Conservation (phyloP, 2,113 vertebrate genomes). For the Empidonax alnorum region DNA sequence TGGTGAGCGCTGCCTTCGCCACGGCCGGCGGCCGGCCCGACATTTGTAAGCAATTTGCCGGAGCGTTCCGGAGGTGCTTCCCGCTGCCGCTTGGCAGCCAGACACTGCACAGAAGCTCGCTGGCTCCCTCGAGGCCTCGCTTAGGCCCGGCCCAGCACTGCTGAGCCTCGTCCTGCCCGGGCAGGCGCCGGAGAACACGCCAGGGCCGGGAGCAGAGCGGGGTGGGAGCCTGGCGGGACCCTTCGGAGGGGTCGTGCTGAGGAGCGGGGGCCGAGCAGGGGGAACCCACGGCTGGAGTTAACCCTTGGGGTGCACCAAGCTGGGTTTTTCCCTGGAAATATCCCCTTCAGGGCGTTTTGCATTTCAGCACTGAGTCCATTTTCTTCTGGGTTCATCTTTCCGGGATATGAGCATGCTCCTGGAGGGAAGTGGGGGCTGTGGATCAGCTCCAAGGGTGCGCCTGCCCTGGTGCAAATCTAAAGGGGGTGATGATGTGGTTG, state of each 20-base stretch:
- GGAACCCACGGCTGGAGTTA: background rate
- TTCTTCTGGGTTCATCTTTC: background rate
- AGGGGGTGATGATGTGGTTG: background rate
- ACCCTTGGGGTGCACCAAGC: background rate
- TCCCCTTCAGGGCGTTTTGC: no score
- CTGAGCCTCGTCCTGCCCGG: background rate
- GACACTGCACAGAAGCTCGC: slow-evolving; percentile 15
- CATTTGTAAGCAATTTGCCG: slow-evolving; percentile 13
- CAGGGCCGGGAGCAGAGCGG: background rate
- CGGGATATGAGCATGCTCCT: background rate
- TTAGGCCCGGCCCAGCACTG: background rate
- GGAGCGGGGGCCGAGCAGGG: background rate
- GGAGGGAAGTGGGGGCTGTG: fast-evolving
- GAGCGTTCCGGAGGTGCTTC: slow-evolving; percentile 15
- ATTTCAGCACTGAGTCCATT: fast-evolving
- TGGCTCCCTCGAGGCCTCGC: slow-evolving; percentile 16
- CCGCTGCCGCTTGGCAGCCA: slow-evolving; percentile 38
- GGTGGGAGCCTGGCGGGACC: background rate
- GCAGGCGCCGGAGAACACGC: background rate
- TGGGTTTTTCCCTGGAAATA: background rate
- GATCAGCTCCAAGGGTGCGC: background rate
- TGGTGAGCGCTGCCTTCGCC: background rate
- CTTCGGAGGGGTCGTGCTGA: background rate
- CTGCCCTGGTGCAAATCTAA: fast-evolving
- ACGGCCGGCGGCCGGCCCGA: background rate